phyloP scores from a whole-genome alignment of 2,113 vertebrate species.

The Amphiprion ocellaris region DNA sequence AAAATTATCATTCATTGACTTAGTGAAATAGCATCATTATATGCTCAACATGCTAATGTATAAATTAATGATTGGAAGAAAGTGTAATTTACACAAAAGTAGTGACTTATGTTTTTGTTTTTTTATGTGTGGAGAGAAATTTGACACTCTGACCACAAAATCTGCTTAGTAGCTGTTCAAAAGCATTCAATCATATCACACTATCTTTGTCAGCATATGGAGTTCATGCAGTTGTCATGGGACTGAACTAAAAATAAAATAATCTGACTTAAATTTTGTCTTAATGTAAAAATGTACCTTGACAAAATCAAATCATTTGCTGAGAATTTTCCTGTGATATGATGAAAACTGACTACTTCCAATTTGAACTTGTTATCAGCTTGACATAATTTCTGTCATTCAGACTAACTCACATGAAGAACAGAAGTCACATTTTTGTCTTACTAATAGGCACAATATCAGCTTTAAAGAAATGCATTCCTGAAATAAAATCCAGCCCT shows the following conservation, averaged over 20 bases:
- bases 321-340: not conserved
- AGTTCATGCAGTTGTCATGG: not conserved
- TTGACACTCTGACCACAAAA: not conserved
- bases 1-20: not conserved
- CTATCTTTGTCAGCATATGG: not conserved
- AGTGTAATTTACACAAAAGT: not conserved
- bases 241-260: not conserved
- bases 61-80: not conserved
- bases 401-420: slow-evolving; percentile 13
- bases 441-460: not conserved
- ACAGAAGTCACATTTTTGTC: slow-evolving; percentile 11
- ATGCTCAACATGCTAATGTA: not conserved
- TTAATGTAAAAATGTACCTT: not conserved
- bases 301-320: not conserved
- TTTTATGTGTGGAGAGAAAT: not conserved
- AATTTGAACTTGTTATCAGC: not conserved
- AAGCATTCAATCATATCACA: not conserved
- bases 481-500: slow-evolving; percentile 55
- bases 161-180: not conserved
- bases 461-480: slow-evolving; percentile 46
- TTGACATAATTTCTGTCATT: slow-evolving; percentile 1
- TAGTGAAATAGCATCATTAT: not conserved
- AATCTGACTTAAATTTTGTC: not conserved
- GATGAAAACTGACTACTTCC: not conserved
- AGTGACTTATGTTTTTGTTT: not conserved